Evolutionary conservation across 2,113 vertebrate species (phyloP).

Genomic region (Phrynocephalus versicolor): DNA sequence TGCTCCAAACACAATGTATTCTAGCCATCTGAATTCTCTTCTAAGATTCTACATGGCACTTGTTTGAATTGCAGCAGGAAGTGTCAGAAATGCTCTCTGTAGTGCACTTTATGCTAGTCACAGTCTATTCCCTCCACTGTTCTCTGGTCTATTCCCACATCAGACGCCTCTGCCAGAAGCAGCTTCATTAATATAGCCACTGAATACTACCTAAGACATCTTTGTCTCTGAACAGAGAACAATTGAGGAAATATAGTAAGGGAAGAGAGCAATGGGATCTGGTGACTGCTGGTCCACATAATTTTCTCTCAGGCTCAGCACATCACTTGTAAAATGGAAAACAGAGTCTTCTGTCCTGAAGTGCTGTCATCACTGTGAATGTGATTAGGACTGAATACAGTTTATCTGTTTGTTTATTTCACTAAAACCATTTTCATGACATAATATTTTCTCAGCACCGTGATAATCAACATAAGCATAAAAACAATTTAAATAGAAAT

Average conservation of each 20-base stretch:
- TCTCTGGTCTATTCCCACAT: slow-evolving; percentile 10
- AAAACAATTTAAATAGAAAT: no score
- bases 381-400: background rate
- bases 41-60: background rate
- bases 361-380: no score
- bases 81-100: slow-evolving; percentile 5
- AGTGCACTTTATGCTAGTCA: background rate
- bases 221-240: background rate
- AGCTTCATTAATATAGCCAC: background rate
- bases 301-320: background rate
- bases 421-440: no score
- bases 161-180: background rate
- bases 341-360: background rate
- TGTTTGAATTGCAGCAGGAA: slow-evolving; percentile 2
- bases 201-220: background rate
- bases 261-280: background rate
- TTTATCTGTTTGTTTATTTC: background rate
- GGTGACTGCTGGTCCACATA: background rate
- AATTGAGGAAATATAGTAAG: background rate
- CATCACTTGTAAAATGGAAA: background rate
- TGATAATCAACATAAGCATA: no score
- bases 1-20: background rate
- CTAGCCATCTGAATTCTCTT: background rate
- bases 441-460: no score
- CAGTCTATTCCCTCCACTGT: background rate